Evolutionary conservation across 2,888 invertebrate species (phyloP), one percentile per base, ranked within the genome.

Genomic region (Idaea straminata): DNA sequence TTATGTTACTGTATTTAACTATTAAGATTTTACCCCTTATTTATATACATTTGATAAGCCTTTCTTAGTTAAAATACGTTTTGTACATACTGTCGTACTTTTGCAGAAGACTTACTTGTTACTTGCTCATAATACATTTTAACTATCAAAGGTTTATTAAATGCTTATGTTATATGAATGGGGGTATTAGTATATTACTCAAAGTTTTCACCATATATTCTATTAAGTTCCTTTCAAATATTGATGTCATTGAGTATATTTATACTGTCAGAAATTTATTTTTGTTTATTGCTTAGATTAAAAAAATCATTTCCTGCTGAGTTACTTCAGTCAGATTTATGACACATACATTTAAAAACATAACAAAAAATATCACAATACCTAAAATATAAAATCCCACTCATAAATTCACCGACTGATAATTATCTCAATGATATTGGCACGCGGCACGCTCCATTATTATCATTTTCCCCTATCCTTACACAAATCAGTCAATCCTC

Each of bases 401-500:
- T 74, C 75, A 79, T 66, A 67, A 70, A 69, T 70, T 72, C 72
- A 69, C 69, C 72, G 71, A 76, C 72, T 74, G 72, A 77, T 75
- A 72, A 71, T 64, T 78, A 74, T 69, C 73, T 74, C 79, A 83
- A 79, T 77, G 76, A 82, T 75, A 83, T 87, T 87, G 87, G 87
- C 91, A 89, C 83, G 82, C 86, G 82, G 86, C 88, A 83, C 81
- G 77, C 81, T 83, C 72, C 79, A 79, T 80, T 77, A 75, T 77
- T 77, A 77, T 76, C 79, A 74, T 79, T 81, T 76, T 78, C 77
- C 78, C 78, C 78, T 83, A 83, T 79, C 78, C 86, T 85, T 87
- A 90, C 81, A 75, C 79, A 85, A 88, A 78, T 88, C 88, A 90
- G 87, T 90, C 89, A 85, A 84, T 83, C 83, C 81, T 83, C 83